Evolutionary conservation across 2,888 invertebrate genomes (phyloP).

Genomic region (Syrista parreyssii): DNA sequence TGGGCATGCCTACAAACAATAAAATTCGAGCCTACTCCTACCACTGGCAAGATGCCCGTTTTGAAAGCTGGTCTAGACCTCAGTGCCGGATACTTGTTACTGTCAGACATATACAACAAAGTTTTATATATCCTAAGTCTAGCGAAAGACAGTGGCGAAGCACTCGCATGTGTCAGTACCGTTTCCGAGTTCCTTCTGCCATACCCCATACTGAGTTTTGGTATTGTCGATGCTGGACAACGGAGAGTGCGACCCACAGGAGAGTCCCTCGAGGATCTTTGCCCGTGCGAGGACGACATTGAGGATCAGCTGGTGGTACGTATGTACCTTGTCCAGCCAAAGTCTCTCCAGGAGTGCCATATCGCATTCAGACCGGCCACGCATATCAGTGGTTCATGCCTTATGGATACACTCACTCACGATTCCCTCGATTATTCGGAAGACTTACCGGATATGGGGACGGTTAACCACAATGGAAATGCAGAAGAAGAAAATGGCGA

Average conservation of each 20-base stretch:
- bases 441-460: slow-evolving; percentile 49
- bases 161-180: slow-evolving; percentile 75
- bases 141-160: slow-evolving; percentile 72
- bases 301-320: slow-evolving; percentile 69
- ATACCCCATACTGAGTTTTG: slow-evolving; percentile 89
- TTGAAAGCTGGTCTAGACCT: slow-evolving; percentile 86
- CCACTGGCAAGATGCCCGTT: slow-evolving; percentile 65
- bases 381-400: slow-evolving; percentile 42
- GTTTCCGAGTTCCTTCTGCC: slow-evolving; percentile 90
- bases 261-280: slow-evolving; percentile 69
- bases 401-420: slow-evolving; percentile 55
- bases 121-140: slow-evolving; percentile 86
- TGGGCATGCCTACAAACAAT: slow-evolving; percentile 96
- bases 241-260: slow-evolving; percentile 56
- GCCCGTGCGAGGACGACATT: slow-evolving; percentile 68
- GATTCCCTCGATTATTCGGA: slow-evolving; percentile 57
- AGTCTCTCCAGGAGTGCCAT: slow-evolving; percentile 87
- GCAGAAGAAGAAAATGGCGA: slow-evolving; percentile 53
- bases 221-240: slow-evolving; percentile 82
- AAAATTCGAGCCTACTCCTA: slow-evolving; percentile 72
- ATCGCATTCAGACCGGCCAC: slow-evolving; percentile 71
- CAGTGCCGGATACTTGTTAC: slow-evolving; percentile 85
- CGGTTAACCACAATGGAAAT: slow-evolving; percentile 56
- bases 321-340: slow-evolving; percentile 87
- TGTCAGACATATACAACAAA: slow-evolving; percentile 88